Conservation (phyloP, 2,888 invertebrate species). For the Leptinotarsa haldemani region DNA sequence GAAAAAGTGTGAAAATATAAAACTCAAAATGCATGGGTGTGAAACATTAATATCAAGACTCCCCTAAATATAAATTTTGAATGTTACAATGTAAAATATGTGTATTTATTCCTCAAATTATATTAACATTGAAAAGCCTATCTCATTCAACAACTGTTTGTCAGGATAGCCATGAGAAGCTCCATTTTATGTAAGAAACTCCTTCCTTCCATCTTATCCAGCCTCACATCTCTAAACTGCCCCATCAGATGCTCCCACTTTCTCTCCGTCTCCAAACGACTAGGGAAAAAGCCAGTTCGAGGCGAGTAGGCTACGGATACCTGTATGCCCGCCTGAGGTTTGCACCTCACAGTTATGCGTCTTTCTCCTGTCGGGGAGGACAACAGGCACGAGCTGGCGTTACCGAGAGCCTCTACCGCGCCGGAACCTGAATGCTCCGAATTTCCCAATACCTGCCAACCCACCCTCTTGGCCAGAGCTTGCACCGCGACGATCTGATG, state of each 20-base stretch:
- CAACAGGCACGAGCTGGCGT: slow-evolving; percentile 90
- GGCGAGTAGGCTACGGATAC: slow-evolving; percentile 92
- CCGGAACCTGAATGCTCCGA: slow-evolving; percentile 83
- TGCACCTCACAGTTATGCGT: slow-evolving; percentile 91
- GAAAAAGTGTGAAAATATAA: too few species aligned
- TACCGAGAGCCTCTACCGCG: slow-evolving; percentile 90
- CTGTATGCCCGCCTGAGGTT: slow-evolving; percentile 88
- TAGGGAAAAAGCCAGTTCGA: slow-evolving; percentile 87
- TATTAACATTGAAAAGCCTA: neutral
- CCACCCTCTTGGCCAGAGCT: slow-evolving; percentile 92
- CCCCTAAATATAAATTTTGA: too few species aligned
- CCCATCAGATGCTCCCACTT: slow-evolving; percentile 95
- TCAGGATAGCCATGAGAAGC: slow-evolving; percentile 90
- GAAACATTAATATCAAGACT: too few species aligned
- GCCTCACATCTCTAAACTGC: slow-evolving; percentile 88
- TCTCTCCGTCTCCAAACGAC: slow-evolving; percentile 90
- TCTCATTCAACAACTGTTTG: slow-evolving; percentile 73
- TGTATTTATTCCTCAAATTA: neutral
- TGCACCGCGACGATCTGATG: slow-evolving; percentile 95
- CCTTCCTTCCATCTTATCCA: slow-evolving; percentile 95
- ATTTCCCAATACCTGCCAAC: slow-evolving; percentile 93
- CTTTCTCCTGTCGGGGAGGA: slow-evolving; percentile 89
- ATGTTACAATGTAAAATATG: too few species aligned
- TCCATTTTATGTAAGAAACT: slow-evolving; percentile 98
- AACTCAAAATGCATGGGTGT: too few species aligned